Base-by-base conservation (phyloP, 2,797 vertebrate species). In the Spinus pinus region DNA sequence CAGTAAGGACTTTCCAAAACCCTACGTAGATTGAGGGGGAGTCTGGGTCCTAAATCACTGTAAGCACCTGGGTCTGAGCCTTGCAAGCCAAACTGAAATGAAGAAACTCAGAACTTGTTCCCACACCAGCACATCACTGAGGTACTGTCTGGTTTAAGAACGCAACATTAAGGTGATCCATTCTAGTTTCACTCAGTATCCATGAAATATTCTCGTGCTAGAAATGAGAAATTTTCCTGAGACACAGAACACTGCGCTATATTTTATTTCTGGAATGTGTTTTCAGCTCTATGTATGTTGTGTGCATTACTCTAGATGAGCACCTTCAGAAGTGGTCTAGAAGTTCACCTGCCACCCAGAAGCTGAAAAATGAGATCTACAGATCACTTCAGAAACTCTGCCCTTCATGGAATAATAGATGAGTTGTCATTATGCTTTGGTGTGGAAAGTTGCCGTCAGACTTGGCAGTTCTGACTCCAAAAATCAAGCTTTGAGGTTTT, bases 391-490 rank as follows among this genome's bases (percentile, higher is more conserved):
- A 83, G 87, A 94, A 57, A 51, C n/a, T 42, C 28, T 92, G 62
- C 35, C 81, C 81, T 85, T 94, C 58, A 67, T 54, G 86, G 66
- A 95, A 96, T 94, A 97, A 95, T 58, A 93, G 75, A 88, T 92
- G 81, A 89, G 62, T 61, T 70, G 58, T 73, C 94, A 73, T 81
- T 93, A 94, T 65, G 64, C 49, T 51, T 69, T 57, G 79, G 58
- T 65, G 67, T 93, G 93, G 92, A 96, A 95, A 95, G 62, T 54
- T 95, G 75, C 58, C 1, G 4, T 96, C 89, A 95, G 84, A 89
- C 74, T 95, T 93, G 82, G 72, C 81, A 89, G 65, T 16, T 88
- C 60, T 91, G 51, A 61, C 35, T 92, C 81, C 58, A 91, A 70
- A 82, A 95, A 64, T 46, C 71, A 81, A 82, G 53, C 88, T 86